These are phyloP conservation scores for Drosophila sp. DNA, from an alignment of 1,140 invertebrate species.

Conservation along the genomic window DNA sequence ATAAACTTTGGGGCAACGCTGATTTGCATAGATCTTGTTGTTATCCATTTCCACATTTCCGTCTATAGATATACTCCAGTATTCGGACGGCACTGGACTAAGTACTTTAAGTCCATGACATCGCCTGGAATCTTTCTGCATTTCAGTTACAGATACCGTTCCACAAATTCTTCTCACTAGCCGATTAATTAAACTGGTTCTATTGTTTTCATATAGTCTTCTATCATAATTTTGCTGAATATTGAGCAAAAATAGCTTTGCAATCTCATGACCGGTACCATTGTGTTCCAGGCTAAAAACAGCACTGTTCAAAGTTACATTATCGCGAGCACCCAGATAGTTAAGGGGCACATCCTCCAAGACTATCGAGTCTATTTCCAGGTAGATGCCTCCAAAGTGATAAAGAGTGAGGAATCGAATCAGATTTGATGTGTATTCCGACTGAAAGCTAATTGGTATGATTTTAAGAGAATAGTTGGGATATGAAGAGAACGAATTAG, in stretches of 20 bases:
- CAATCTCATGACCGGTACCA: background rate
- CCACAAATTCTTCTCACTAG: background rate
- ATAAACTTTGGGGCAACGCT: background rate
- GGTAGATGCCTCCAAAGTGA: constrained; percentile 74
- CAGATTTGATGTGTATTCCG: constrained; percentile 86
- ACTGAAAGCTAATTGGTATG: background rate
- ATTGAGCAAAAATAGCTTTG: background rate
- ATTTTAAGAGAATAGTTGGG: background rate
- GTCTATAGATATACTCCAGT: too few species aligned
- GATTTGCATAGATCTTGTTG: background rate
- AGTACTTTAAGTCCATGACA: constrained; percentile 15
- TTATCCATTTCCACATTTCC: background rate
- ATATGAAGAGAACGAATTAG: background rate
- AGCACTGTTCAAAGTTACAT: background rate
- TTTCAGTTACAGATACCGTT: background rate
- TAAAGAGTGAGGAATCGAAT: constrained; percentile 89
- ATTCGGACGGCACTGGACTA: background rate
- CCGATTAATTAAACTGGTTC: background rate
- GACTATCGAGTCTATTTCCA: constrained; percentile 8
- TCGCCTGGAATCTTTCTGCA: background rate
- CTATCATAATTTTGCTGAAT: background rate
- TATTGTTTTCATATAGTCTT: background rate
- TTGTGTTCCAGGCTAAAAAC: background rate
- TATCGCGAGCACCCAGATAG: constrained; percentile 6
- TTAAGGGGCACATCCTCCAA: constrained; percentile 6